Evolutionary conservation across 2,888 invertebrate species (phyloP), one percentile per base, ranked within the genome.

Genomic region (Cacoxenus indagator): DNA sequence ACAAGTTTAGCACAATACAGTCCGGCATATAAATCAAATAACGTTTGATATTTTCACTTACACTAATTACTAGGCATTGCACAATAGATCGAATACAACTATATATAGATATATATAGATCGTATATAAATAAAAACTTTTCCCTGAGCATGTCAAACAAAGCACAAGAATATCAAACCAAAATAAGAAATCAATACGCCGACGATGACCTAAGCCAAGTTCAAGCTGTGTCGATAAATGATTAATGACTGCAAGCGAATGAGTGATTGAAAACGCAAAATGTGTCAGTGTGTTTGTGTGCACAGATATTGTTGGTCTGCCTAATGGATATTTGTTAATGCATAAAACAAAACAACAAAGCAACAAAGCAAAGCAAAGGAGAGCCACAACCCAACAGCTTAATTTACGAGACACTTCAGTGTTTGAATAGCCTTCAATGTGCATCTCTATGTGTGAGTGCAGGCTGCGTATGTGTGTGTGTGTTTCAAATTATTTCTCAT

Each of bases 281-380:
- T 31, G 31, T 1, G 31, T 31, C 31, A 31, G 31, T 31, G 31
- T 31, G 31, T 31, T 31, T 8, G 31, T 31, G 5, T 31, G 31
- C 31, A 31, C 31, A 31, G 31, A 31, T 9, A 31, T 31, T 31
- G 37, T 8, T 11, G 11, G 37, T 5, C 37, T 5, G 54, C 11
- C 54, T 54, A 54, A 54, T 54, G 54, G 54, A 54, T 54, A 24
- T 54, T 54, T 54, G 54, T 54, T 54, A 54, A 24, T 54, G 54
- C 24, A 54, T 54, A 26, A 54, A 54, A 26, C 26, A 24, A 22
- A 24, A n/a, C 54, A 54, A 24, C 54, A n/a, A n/a, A n/a, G n/a
- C n/a, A n/a, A n/a, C n/a, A n/a, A n/a, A 48, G 6, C 48, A n/a
- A n/a, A n/a, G n/a, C n/a, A n/a, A n/a, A n/a, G n/a, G n/a, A n/a